Base-by-base conservation (phyloP, 2,888 invertebrate species). In the Drosophila birchii region DNA sequence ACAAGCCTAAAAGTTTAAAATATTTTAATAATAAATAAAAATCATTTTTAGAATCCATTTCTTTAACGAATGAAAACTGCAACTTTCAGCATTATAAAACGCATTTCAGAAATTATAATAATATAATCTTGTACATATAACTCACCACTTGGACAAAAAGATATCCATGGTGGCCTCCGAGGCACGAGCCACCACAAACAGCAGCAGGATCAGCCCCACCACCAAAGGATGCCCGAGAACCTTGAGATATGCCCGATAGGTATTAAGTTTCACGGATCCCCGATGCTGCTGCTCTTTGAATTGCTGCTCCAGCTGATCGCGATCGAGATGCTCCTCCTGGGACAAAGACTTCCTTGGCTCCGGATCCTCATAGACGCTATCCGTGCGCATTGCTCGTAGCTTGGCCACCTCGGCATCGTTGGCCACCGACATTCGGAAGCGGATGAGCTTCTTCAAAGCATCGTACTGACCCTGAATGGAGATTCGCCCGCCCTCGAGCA, bases 91-190 rank as follows among this genome's bases (percentile, higher is more conserved):
- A 26, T 26, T 1, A 26, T 26, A 26, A 26, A 26, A 5, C 4
- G 5, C 26, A 26, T 26, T 26, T 26, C 26, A 26, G 26, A 26
- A 26, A 0, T 26, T 5, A 26, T 32, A 32, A 14, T 34, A 34
- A 11, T 20, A 3, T 16, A 18, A 16, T 43, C 11, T 18, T 5
- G 1, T 4, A 2, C 9, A 36, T 1, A 7, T 2, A n/a, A 81
- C 85, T 77, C 87, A 95, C 96, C 96, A 96, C 86, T 94, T 95
- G 80, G 96, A 95, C 0, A 96, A 93, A 94, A 96, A 97, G 76
- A 94, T 96, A 80, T 97, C 97, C 18, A 95, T 94, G 0, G 94
- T 94, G n/a, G 95, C 95, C 6, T 95, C 95, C 0, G 94, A 91
- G 0, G 92, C 91, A 89, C 96, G 95, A 0, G 95, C 94, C 9